Base-by-base conservation (phyloP, 2,888 invertebrate species). In the Drosophila phalerata region DNA sequence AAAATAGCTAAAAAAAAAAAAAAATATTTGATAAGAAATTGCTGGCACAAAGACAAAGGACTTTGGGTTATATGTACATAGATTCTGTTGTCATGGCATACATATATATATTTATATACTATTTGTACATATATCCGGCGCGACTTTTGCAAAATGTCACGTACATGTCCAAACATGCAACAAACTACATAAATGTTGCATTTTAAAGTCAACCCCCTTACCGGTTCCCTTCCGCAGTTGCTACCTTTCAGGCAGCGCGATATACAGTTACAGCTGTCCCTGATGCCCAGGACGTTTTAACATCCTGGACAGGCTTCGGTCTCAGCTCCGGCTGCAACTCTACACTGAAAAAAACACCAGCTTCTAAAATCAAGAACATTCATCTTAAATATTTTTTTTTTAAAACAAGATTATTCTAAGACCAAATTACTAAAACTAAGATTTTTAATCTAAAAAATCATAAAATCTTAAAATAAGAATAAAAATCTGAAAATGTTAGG, bases 151-250 rank as follows among this genome's bases (percentile, higher is more conserved):
- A 64, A 71, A 83, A 77, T 84, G 83, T 85, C 85, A 84, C 85
- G 85, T 82, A 74, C 81, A 74, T 85, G 83, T 70, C 81, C 79
- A 77, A 83, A 77, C 75, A 81, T 73, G 76, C 80, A 81, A 73
- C 69, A 81, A 83, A 79, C 81, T 77, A 81, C 73, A 65, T 76
- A 76, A 83, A 85, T 83, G 82, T 74, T 80, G 71, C 77, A 58
- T 65, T 79, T 83, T 81, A 82, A 81, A 80, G 78, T 64, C 47
- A 40, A 9, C 57, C 30, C 30, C 28, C 8, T 28, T 28, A 28
- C 28, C 28, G 28, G 0, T 8, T 28, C 28, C 28, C 28, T 28
- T 28, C 28, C 28, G 6, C 28, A 28, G 28, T 28, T 4, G 28
- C 28, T 28, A 28, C 28, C 28, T 28, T 8, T 28, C 5, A 28